phyloP scores from a whole-genome alignment of 1,140 invertebrate genomes.

The Thaumetopoea pityocampa region DNA sequence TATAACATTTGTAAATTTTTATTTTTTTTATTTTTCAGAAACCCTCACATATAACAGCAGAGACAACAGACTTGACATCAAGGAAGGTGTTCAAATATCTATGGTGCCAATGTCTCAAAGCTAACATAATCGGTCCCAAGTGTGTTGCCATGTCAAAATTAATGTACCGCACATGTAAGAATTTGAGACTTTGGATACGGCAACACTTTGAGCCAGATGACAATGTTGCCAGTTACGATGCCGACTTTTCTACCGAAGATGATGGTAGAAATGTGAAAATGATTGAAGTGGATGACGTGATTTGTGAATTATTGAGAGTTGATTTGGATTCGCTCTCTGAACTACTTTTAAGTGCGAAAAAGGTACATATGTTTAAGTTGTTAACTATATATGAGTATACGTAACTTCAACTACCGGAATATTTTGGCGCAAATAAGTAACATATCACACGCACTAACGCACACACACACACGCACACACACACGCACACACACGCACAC shows the following conservation, averaged over 20 bases:
- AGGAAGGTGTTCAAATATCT: conserved; percentile 50
- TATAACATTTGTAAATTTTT: no score
- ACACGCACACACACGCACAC: no score
- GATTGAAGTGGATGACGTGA: conserved; percentile 40
- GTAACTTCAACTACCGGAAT: no score
- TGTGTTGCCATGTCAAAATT: conserved; percentile 53
- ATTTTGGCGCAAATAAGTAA: no score
- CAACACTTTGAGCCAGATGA: conserved; percentile 40
- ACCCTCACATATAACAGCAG: conserved; percentile 45
- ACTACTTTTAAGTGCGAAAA: conserved; percentile 56
- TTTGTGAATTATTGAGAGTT: conserved; percentile 47
- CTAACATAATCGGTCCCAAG: conserved; percentile 54
- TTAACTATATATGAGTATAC: no score
- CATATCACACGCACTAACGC: no score
- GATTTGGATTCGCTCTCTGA: conserved; percentile 52
- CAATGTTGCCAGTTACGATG: conserved; percentile 17
- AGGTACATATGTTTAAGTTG: conserved; percentile 47
- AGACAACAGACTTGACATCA: conserved; percentile 30
- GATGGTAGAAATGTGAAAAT: conserved; percentile 23
- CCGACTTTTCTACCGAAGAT: conserved; percentile 22
- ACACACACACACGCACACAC: no score
- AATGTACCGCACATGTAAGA: conserved; percentile 42
- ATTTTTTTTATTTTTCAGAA: conserved; percentile 39
- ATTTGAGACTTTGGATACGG: conserved; percentile 45
- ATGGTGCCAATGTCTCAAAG: conserved; percentile 45